Percentiles rank a stretch among this genome's conserved stretches.
phyloP scores from a whole-genome alignment of 2,888 invertebrate species.

The Noctua pronuba region DNA sequence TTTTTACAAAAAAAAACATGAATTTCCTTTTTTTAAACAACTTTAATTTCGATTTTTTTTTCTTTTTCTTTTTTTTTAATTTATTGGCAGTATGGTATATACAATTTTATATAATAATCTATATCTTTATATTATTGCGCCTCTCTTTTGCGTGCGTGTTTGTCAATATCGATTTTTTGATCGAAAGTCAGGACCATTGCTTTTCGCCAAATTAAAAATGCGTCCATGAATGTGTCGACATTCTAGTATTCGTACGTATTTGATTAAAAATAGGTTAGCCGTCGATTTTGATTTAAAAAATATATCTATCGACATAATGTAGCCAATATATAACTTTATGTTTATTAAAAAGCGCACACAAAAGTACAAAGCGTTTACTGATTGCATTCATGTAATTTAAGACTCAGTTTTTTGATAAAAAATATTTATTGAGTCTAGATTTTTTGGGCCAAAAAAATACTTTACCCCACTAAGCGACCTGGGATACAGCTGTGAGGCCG shows the following conservation, averaged over 20 bases:
- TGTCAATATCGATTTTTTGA: conserved; percentile 39
- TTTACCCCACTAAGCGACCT: conserved; percentile 50
- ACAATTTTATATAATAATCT: conserved; percentile 64
- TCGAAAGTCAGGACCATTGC: conserved; percentile 25
- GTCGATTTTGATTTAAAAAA: conserved; percentile 66
- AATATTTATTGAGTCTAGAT: conserved; percentile 64
- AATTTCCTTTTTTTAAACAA: conserved; percentile 53
- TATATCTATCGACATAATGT: conserved; percentile 62
- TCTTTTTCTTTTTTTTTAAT: conserved; percentile 25
- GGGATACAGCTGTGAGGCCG: conserved; percentile 38
- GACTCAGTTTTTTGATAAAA: conserved; percentile 65
- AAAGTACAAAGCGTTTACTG: conserved; percentile 57
- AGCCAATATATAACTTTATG: conserved; percentile 37
- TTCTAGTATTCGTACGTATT: conserved; percentile 25
- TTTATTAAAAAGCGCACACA: conserved; percentile 58
- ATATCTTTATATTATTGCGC: conserved; percentile 50
- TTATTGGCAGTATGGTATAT: conserved; percentile 69
- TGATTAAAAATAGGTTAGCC: conserved; percentile 35
- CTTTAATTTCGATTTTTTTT: conserved; percentile 53
- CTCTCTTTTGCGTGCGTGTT: conserved; percentile 58
- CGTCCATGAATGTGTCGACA: conserved; percentile 36
- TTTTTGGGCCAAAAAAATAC: conserved; percentile 49
- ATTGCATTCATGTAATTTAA: conserved; percentile 55
- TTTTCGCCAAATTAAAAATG: conserved; percentile 47
- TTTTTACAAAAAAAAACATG: conserved; percentile 57